phyloP scores from a whole-genome alignment of 2,888 invertebrate species.

The Morinoia aosen region DNA sequence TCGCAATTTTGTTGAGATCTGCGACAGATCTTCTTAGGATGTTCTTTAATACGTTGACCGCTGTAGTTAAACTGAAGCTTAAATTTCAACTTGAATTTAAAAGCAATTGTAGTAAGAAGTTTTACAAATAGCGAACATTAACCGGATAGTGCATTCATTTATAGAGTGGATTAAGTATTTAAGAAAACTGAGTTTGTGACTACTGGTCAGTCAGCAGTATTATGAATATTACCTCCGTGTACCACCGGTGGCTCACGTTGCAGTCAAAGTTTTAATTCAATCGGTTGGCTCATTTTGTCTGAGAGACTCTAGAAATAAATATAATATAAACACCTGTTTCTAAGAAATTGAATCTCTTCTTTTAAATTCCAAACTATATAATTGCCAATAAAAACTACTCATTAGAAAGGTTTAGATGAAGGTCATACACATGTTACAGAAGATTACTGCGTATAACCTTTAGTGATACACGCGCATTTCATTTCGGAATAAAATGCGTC shows the following conservation, averaged over 20 bases:
- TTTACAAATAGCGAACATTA: too few species aligned
- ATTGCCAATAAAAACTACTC: not conserved
- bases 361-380: not conserved
- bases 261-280: too few species aligned
- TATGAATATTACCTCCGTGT: too few species aligned
- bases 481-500: not conserved
- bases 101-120: too few species aligned
- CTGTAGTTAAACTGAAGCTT: too few species aligned
- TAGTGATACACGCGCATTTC: not conserved
- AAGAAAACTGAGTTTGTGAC: too few species aligned
- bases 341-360: not conserved
- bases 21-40: not conserved
- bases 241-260: too few species aligned
- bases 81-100: too few species aligned
- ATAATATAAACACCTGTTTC: not conserved
- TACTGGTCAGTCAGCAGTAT: too few species aligned
- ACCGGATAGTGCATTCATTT: too few species aligned
- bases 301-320: not conserved
- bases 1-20: not conserved
- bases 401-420: not conserved
- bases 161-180: too few species aligned
- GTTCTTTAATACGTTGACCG: not conserved
- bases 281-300: not conserved
- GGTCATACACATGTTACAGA: not conserved
- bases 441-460: not conserved